A percentile compares a stretch with the other conserved stretches of the same genome.
These are phyloP conservation scores for Nyctalus aviator DNA, from an alignment of 2,797 vertebrate genomes.

Conservation along the genomic window DNA sequence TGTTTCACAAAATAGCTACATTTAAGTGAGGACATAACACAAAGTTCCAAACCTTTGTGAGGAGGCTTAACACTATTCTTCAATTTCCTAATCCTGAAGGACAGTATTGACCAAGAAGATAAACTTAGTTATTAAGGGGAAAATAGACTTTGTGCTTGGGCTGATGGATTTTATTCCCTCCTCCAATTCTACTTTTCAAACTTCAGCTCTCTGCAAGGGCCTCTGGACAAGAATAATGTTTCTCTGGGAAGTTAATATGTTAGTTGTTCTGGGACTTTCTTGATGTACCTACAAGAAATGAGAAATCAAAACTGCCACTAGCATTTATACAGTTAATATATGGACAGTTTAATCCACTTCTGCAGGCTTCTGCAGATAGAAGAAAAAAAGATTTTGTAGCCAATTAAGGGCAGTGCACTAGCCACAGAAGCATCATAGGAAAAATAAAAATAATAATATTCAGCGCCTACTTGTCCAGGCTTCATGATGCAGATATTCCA, in stretches of 20 bases:
- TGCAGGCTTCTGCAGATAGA: not conserved
- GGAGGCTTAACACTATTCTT: not conserved
- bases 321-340: not conserved
- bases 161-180: not conserved
- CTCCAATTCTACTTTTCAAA: conserved; percentile 1
- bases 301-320: not conserved
- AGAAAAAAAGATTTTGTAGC: not conserved
- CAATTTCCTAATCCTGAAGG: not conserved
- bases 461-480: not conserved
- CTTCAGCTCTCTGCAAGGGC: not conserved
- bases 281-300: not conserved
- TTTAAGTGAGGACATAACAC: conserved; percentile 1
- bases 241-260: not conserved
- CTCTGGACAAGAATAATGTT: conserved; percentile 4
- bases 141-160: not conserved
- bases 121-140: not conserved
- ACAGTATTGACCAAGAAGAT: not conserved
- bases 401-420: not conserved
- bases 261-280: not conserved
- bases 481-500: not conserved
- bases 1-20: not conserved
- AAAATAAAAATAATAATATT: conserved; percentile 35
- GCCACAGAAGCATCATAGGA: not conserved
- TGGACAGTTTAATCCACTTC: not conserved
- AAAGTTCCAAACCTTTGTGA: not conserved